Base-by-base conservation (phyloP, 2,888 invertebrate genomes). In the Xanthia togata region DNA sequence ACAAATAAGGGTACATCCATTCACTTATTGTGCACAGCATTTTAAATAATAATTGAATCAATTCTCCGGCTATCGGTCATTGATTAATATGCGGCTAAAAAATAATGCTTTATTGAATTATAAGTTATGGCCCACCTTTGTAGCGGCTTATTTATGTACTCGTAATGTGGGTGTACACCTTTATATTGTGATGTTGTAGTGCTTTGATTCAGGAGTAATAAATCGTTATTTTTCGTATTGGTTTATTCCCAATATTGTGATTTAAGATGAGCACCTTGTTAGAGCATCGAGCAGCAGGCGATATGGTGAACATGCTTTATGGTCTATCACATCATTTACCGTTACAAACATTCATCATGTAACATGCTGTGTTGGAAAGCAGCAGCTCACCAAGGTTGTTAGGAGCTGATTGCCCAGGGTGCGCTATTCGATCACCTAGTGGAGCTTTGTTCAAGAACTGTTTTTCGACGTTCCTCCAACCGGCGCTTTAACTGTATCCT, bases 41-140 rank as follows among this genome's bases (percentile, higher is more conserved):
- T 95, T 95, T 95, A 96, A 96, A 96, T 96, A 95, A 94, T 93
- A 95, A 96, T 95, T 96, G 96, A 96, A 95, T 94, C 95, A 94
- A 95, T 95, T 91, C 91, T 90, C 89, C 86, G 83, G 86, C 83
- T 84, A 86, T 87, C 87, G 83, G 88, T 87, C 90, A 88, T 93
- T 95, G 95, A 95, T 95, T 95, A 95, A 95, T 95, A 93, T 82
- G 90, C 84, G 87, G 86, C 77, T 91, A 91, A 89, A 88, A 86
- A 86, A 89, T 82, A 93, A 93, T 93, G 88, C 82, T 78, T 88
- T 89, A 91, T 86, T 88, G 89, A 88, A 87, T 82, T 83, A 78
- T 91, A 92, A 93, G 79, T 91, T 91, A 93, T 91, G 83, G 74
- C 44, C 50, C 71, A 78, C 78, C 82, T 81, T 88, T 90, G 87